Conservation (phyloP, 2,797 vertebrate genomes). For the Amphiprion clarkii region DNA sequence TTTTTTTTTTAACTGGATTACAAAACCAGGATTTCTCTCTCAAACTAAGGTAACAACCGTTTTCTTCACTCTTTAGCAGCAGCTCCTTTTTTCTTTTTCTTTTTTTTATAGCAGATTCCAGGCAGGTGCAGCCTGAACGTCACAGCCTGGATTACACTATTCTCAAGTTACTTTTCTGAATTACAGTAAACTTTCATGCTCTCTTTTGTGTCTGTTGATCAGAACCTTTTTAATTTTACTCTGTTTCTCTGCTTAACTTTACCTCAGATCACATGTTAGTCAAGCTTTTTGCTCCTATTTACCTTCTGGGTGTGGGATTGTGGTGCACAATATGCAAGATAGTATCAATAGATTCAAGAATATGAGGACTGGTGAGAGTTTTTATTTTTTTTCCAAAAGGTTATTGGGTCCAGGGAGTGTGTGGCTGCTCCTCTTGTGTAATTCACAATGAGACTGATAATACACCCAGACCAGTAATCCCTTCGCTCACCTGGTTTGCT, state of each 20-base stretch:
- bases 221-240: not conserved
- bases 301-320: conserved; percentile 52
- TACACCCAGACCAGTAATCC: conserved; percentile 25
- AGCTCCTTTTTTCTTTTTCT: conserved; percentile 1
- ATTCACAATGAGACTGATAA: conserved; percentile 21
- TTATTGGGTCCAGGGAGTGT: conserved; percentile 43
- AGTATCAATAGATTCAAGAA: conserved; percentile 14
- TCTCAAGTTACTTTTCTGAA: conserved; percentile 43
- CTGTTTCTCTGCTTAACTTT: not conserved
- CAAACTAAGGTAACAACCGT: conserved; percentile 72
- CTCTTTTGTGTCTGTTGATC: not conserved
- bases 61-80: conserved; percentile 21
- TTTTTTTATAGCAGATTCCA: conserved; percentile 6
- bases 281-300: conserved; percentile 37
- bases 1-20: conserved; percentile 68
- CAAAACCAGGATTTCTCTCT: conserved; percentile 57
- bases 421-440: conserved; percentile 31
- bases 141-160: conserved; percentile 17
- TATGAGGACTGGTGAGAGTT: conserved; percentile 15
- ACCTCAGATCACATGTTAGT: not conserved
- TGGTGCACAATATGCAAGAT: conserved; percentile 22
- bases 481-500: conserved; percentile 53
- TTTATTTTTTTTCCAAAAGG: conserved; percentile 3
- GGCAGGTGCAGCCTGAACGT: conserved; percentile 72
- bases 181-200: not conserved